phyloP scores from a whole-genome alignment of 2,888 invertebrate genomes.

The Napeogenes inachia region DNA sequence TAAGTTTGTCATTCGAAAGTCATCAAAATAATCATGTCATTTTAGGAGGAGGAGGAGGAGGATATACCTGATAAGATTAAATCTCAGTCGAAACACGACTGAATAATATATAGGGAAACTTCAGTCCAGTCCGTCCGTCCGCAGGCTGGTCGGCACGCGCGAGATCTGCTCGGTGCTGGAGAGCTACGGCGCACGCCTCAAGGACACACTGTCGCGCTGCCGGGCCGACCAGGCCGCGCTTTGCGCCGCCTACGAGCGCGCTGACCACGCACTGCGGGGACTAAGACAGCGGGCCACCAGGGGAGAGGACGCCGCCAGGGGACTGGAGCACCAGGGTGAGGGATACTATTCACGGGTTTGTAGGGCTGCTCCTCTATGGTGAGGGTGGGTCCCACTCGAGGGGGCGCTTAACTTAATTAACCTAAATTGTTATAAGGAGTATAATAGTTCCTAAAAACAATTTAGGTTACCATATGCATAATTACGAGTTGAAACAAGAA shows the following conservation, averaged over 20 bases:
- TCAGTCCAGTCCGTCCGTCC: background rate
- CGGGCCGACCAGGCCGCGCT: conserved; percentile 49
- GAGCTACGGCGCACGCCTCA: conserved; percentile 48
- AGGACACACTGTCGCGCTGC: conserved; percentile 47
- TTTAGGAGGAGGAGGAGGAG: background rate
- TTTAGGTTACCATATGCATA: too few species aligned
- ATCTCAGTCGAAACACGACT: too few species aligned
- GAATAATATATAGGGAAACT: too few species aligned
- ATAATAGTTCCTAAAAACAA: too few species aligned
- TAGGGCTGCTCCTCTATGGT: too few species aligned
- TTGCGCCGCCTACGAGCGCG: conserved; percentile 46
- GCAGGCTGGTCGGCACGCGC: conserved; percentile 46
- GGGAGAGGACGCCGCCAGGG: conserved; percentile 29
- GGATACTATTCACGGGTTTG: background rate
- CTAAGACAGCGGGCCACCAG: conserved; percentile 33
- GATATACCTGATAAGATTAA: background rate
- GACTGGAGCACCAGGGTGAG: conserved; percentile 41
- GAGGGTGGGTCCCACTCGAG: too few species aligned
- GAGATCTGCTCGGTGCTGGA: conserved; percentile 56
- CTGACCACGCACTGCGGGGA: conserved; percentile 37
- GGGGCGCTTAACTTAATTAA: too few species aligned
- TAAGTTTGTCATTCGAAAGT: conserved; percentile 40
- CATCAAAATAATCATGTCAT: background rate
- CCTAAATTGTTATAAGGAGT: too few species aligned
- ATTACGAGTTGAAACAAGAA: too few species aligned